Base-by-base conservation (phyloP, 2,888 invertebrate species). In the Drosophila maculinotata region DNA sequence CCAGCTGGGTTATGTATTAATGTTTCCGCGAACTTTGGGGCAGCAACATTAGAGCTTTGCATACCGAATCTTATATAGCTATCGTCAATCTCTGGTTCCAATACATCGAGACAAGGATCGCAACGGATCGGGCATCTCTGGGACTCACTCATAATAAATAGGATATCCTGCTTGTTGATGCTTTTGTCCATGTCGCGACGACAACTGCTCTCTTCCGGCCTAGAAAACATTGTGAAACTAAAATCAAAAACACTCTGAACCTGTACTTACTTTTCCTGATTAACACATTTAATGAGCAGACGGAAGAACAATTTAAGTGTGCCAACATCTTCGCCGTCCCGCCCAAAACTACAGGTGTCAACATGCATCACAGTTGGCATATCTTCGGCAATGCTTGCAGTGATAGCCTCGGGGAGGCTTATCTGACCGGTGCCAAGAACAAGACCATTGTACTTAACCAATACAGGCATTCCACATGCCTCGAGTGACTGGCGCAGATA, bases 141-240 rank as follows among this genome's bases (percentile, higher is more conserved):
- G 0, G 79, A 53, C 12, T 85, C 84, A n/a, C 69, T 76, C 39
- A 89, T 60, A 3, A 89, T 69, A 42, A 89, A 89, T 3, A 89
- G 56, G 12, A 89, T 76, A 53, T 89, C 89, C 41, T 77, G 69
- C 0, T 80, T 72, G 41, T 81, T 68, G 25, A 89, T 89, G 23
- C 79, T 74, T 38, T 69, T 79, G 57, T 87, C 77, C 53, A 76
- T 67, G 31, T 70, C 59, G 1, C 45, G 59, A 0, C 53, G 53
- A 23, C 73, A 75, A 0, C 23, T 45, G 12, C 9, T 41, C 1
- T 64, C 59, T 0, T 20, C 41, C 1, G n/a, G 9, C 2, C 66
- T 65, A 10, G 3, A 20, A 8, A 8, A 15, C 1, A n/a, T 6
- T 0, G 5, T 8, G 0, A 26, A 20, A 12, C 30, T 1, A 3